These are phyloP conservation scores for Maconellicoccus hirsutus DNA, from an alignment of 1,140 invertebrate genomes.

Conservation along the genomic window DNA sequence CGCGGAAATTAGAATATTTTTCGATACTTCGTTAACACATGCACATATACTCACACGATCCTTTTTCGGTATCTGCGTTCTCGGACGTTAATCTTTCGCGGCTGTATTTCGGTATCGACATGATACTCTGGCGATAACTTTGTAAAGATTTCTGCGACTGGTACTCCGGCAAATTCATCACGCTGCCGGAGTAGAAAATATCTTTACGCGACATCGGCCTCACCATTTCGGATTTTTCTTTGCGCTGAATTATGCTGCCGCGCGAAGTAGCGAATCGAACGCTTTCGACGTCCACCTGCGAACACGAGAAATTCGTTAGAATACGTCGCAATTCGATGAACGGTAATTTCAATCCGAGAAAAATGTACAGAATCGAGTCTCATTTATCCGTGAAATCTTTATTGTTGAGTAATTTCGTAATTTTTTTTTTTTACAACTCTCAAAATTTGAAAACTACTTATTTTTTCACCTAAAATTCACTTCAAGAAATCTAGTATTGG, in stretches of 20 bases:
- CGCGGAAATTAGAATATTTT: no score
- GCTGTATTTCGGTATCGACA: constrained; percentile 49
- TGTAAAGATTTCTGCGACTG: constrained; percentile 85
- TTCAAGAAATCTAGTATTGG: no score
- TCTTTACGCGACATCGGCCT: constrained; percentile 90
- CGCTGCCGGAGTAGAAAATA: constrained; percentile 95
- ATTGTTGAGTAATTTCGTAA: no score
- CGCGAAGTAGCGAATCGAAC: constrained; percentile 43
- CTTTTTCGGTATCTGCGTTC: constrained; percentile 39
- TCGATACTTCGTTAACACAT: not conserved
- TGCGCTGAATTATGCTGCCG: constrained; percentile 37
- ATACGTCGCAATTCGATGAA: no score
- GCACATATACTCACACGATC: constrained; percentile 46
- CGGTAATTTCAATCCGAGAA: no score
- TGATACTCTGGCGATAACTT: constrained; percentile 70
- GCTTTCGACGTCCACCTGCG: constrained; percentile 28
- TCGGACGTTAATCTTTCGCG: constrained; percentile 6
- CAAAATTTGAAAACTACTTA: no score
- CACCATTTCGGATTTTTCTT: constrained; percentile 52
- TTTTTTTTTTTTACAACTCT: no score
- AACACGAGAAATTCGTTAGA: no score
- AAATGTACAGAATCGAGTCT: no score
- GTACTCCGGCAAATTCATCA: constrained; percentile 80
- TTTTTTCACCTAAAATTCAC: no score
- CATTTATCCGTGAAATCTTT: no score